Evolutionary conservation across 2,797 vertebrate genomes (phyloP), one percentile per base, ranked within the genome.

Genomic region (Typhlichthys eigenmanni): DNA sequence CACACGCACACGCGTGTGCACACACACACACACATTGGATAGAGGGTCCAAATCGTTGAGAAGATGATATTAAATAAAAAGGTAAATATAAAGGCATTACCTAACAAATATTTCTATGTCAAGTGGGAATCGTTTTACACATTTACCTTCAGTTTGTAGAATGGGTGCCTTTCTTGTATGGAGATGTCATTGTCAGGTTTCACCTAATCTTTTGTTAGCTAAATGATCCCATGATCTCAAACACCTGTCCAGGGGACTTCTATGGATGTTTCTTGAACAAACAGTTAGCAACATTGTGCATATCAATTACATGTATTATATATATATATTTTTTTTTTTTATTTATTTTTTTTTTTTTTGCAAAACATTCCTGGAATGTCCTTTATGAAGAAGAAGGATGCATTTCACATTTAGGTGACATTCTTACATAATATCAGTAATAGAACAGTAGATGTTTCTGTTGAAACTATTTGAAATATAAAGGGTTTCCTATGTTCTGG

Each of bases 91-190:
- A 49, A 56, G 59, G 71, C 72, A 72, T 80, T 71, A 72, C 79
- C 72, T 66, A 43, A 47, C 24, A 66, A 72, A 60, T 72, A 72
- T 72, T 79, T 73, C 53, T 48, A 65, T 67, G 71, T 82, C 74
- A 66, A 47, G 69, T 79, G 73, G 55, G 69, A 65, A 55, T 79
- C 53, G 70, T 65, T 82, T 74, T 68, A 68, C 63, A 53, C 66
- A 71, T 62, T 43, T 29, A 24, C 71, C 65, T 67, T 66, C 78
- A 80, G 72, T 66, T 70, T 71, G 62, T 70, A 63, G 79, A 75
- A 75, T 62, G 11, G 78, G 78, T 6, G 17, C 60, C 76, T 84
- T 84, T 84, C 72, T 81, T 86, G 80, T 81, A 68, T 66, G 73
- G 60, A 76, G 47, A 81, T 72, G 78, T 76, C 60, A 54, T 59